Evolutionary conservation across 2,113 vertebrate species (phyloP).

Genomic region (Columba janthina): DNA sequence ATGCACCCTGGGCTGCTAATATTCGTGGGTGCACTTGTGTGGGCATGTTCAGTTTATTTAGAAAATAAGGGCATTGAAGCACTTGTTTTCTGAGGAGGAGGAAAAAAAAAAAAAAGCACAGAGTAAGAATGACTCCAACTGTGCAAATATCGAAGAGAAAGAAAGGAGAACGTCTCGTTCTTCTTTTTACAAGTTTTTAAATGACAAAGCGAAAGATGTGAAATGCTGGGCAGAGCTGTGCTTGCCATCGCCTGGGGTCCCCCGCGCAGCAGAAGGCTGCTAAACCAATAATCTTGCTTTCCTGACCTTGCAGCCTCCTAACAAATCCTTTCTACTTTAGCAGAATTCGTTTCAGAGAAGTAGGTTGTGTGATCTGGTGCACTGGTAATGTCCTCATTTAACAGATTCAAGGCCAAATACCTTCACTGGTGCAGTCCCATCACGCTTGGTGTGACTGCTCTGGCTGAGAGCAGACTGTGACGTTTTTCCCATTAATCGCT

Average conservation of each 20-base stretch:
- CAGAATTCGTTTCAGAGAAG: constrained; percentile 34
- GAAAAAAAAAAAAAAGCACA: background rate
- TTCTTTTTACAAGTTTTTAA: constrained; percentile 35
- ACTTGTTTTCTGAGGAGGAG: constrained; percentile 41
- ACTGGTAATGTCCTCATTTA: constrained; percentile 20
- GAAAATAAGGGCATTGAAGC: constrained; percentile 68
- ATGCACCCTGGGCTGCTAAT: constrained; percentile 49
- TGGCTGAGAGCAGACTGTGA: background rate
- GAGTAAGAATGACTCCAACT: constrained; percentile 49
- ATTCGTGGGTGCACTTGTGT: constrained; percentile 62
- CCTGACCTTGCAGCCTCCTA: constrained; percentile 40
- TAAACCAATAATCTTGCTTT: constrained; percentile 53
- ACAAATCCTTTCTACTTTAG: constrained; percentile 47
- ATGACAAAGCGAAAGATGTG: constrained; percentile 32
- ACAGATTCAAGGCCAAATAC: constrained; percentile 17
- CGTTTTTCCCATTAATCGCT: background rate
- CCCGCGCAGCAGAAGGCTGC: background rate
- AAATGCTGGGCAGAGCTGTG: background rate
- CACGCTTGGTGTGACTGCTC: background rate
- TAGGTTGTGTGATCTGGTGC: constrained; percentile 1
- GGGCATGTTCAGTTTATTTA: constrained; percentile 68
- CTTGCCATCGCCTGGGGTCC: background rate
- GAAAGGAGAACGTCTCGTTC: constrained; percentile 22
- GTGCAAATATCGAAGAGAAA: constrained; percentile 53
- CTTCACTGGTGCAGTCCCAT: background rate